Percentiles rank a stretch among this genome's conserved stretches.
phyloP scores from a whole-genome alignment of 64 coral and sea anemone species.

The Stylophora pistillata region DNA sequence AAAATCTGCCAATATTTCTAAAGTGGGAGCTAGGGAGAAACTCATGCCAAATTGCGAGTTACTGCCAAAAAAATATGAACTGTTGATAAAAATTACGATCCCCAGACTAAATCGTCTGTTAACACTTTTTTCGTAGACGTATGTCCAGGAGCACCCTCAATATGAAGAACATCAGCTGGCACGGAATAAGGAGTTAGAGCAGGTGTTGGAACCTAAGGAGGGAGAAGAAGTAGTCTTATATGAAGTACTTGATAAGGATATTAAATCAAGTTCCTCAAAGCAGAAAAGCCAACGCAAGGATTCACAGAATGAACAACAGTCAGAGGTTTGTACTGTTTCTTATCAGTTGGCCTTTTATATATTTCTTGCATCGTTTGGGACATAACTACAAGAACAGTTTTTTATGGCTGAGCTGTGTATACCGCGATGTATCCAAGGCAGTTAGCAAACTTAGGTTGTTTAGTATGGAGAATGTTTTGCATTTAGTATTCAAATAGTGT shows the following conservation, averaged over 20 bases:
- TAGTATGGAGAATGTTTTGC: neutral
- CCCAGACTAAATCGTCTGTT: neutral
- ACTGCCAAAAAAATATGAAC: too few relatives aligned
- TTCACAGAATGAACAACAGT: conserved; percentile 6
- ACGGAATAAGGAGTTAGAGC: conserved; percentile 76
- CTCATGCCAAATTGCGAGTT: too few relatives aligned
- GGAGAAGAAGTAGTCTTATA: conserved; percentile 83
- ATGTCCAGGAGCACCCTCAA: conserved; percentile 78
- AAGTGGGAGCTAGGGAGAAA: too few relatives aligned
- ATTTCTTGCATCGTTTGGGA: too few relatives aligned
- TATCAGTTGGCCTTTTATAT: neutral
- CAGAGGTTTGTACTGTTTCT: conserved; percentile 32
- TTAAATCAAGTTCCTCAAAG: conserved; percentile 19
- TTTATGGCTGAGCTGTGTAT: too few relatives aligned
- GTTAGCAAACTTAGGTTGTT: too few relatives aligned
- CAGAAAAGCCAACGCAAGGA: conserved; percentile 34
- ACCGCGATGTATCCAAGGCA: too few relatives aligned
- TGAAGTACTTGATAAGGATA: conserved; percentile 81
- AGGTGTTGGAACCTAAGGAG: conserved; percentile 73
- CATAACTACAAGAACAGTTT: too few relatives aligned
- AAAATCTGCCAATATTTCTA: too few relatives aligned
- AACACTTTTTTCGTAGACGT: conserved; percentile 28
- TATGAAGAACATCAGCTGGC: conserved; percentile 75
- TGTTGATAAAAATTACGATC: neutral
- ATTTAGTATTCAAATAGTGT: neutral